These are phyloP conservation scores for Phataginus tricuspis DNA, from an alignment of 2,797 vertebrate genomes.

Conservation along the genomic window DNA sequence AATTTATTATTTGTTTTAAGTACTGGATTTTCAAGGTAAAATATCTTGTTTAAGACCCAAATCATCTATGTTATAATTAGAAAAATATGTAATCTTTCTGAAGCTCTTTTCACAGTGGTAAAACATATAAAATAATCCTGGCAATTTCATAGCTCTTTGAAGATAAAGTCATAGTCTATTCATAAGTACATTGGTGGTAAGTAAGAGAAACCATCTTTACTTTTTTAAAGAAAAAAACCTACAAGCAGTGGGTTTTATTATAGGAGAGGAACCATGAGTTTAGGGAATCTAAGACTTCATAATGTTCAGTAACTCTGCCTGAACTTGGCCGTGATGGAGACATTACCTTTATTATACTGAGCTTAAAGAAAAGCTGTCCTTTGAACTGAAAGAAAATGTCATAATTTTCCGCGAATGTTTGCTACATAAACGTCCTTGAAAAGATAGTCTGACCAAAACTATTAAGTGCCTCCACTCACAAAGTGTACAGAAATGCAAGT, in stretches of 20 bases:
- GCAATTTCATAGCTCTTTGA: not conserved
- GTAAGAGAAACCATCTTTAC: not conserved
- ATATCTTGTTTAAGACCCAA: not conserved
- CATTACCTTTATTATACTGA: not conserved
- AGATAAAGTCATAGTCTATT: constrained; percentile 4
- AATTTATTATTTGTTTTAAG: not conserved
- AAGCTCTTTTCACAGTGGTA: not conserved
- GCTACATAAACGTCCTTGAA: not conserved
- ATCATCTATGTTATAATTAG: not conserved
- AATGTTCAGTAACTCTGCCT: not conserved
- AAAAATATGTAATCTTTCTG: not conserved
- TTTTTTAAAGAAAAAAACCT: not conserved
- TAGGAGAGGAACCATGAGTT: not conserved
- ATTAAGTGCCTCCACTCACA: not conserved
- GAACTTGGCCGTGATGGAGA: not conserved
- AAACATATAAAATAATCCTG: not conserved
- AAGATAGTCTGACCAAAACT: not conserved
- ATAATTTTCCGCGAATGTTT: not conserved
- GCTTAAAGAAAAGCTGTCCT: not conserved
- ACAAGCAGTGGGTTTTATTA: not conserved
- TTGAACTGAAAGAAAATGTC: not conserved
- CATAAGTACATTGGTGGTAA: not conserved
- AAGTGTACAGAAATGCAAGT: not conserved
- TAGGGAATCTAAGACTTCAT: not conserved
- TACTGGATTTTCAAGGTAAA: not conserved